Conservation (phyloP, 2,888 invertebrate genomes). For the Lacanobia oleracea region DNA sequence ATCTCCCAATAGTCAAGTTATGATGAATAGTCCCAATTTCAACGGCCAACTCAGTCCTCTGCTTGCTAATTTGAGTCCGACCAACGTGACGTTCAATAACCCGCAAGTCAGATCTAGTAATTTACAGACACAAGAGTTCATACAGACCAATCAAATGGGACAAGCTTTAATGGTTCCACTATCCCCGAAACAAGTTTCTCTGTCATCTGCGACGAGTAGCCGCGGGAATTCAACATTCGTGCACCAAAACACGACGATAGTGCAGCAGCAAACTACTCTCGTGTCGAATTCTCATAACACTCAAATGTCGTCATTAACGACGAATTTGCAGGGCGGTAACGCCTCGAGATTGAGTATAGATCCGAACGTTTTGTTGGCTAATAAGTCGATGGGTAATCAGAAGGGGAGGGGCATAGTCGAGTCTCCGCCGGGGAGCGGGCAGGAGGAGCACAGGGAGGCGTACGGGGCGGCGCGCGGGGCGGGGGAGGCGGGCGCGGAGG, state of each 20-base stretch:
- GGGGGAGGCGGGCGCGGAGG: slow-evolving; percentile 71
- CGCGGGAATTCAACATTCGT: slow-evolving; percentile 94
- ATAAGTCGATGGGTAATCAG: slow-evolving; percentile 75
- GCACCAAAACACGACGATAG: slow-evolving; percentile 96
- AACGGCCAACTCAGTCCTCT: slow-evolving; percentile 95
- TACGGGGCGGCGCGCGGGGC: no score
- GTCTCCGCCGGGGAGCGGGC: slow-evolving; percentile 54
- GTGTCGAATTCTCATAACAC: slow-evolving; percentile 92
- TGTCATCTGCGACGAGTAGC: slow-evolving; percentile 88
- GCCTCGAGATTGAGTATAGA: slow-evolving; percentile 90
- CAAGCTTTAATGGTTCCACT: slow-evolving; percentile 94
- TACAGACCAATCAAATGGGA: slow-evolving; percentile 93
- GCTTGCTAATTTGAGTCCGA: slow-evolving; percentile 93
- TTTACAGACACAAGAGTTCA: slow-evolving; percentile 93
- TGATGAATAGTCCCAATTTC: slow-evolving; percentile 93
- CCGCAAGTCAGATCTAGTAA: slow-evolving; percentile 89
- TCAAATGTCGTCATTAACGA: slow-evolving; percentile 76
- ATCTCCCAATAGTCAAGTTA: slow-evolving; percentile 94
- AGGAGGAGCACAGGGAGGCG: slow-evolving; percentile 66
- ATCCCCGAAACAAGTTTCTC: slow-evolving; percentile 91
- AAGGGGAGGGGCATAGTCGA: slow-evolving; percentile 72
- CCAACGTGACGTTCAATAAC: slow-evolving; percentile 92
- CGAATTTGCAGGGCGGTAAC: slow-evolving; percentile 75
- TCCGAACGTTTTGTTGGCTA: slow-evolving; percentile 88
- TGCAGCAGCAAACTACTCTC: slow-evolving; percentile 95